Percentiles rank a stretch among this genome's conserved stretches.
Conservation (phyloP, 37 sponge, comb jelly and placozoan genomes). For the Mnemiopsis leidyi region DNA sequence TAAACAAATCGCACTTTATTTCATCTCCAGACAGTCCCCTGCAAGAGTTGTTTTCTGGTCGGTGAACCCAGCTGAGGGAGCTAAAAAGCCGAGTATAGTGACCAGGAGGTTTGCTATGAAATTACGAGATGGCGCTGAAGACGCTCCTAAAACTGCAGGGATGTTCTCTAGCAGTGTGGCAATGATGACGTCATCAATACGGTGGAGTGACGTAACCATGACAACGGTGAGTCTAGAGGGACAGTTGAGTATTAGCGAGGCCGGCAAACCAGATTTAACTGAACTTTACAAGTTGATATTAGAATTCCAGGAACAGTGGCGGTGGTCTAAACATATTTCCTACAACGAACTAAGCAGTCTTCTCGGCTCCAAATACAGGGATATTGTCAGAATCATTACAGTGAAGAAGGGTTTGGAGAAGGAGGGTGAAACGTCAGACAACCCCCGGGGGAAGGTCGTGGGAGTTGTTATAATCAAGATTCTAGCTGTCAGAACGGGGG, state of each 20-base stretch:
- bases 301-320: not conserved
- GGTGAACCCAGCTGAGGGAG: not conserved
- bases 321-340: not conserved
- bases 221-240: not conserved
- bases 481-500: not conserved
- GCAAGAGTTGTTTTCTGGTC: not conserved
- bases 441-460: not conserved
- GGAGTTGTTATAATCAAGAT: not conserved
- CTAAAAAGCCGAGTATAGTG: not conserved
- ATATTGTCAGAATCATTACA: not conserved
- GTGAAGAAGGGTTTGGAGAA: not conserved
- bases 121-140: not conserved
- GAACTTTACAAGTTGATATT: not conserved
- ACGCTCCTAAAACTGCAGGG: conserved; percentile 15
- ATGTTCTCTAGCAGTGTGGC: not conserved
- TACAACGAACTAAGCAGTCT: not conserved
- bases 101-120: not conserved
- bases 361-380: not conserved
- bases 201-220: not conserved
- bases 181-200: not conserved
- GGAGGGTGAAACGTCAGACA: not conserved
- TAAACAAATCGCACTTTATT: not conserved
- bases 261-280: not conserved
- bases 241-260: not conserved
- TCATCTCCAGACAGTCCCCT: not conserved